phyloP scores from a whole-genome alignment of 1,140 invertebrate genomes.

The Euschistus heros region DNA sequence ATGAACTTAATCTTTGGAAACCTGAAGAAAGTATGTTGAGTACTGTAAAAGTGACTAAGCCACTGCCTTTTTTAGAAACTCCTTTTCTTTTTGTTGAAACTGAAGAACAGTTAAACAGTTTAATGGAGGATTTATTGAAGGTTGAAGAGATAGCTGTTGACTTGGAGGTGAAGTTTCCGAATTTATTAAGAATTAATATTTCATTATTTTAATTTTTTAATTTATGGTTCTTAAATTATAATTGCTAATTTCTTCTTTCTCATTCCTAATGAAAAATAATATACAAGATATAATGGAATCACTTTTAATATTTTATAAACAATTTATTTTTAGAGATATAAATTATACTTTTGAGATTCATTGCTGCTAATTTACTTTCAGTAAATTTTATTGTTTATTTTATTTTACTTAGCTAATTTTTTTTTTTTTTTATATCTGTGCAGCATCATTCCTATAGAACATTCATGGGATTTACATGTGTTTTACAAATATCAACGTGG shows the following conservation, averaged over 20 bases:
- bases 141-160: conserved; percentile 72
- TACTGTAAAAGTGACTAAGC: conserved; percentile 35
- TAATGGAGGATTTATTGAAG: conserved; percentile 54
- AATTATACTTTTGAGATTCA: neutral
- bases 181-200: no score
- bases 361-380: neutral
- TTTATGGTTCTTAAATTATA: no score
- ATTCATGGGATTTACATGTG: conserved; percentile 78
- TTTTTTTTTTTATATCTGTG: neutral
- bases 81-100: conserved; percentile 57
- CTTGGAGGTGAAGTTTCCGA: conserved; percentile 49
- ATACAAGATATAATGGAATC: no score
- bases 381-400: neutral
- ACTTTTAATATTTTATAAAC: no score
- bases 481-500: conserved; percentile 88
- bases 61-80: conserved; percentile 49
- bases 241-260: no score
- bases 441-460: conserved; percentile 72
- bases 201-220: no score
- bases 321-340: no score
- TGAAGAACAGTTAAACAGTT: conserved; percentile 46
- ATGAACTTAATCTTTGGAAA: conserved; percentile 65
- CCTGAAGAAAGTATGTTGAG: conserved; percentile 41
- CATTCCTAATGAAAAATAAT: no score
- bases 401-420: neutral